Evolutionary conservation across 2,113 vertebrate genomes (phyloP), one percentile per base, ranked within the genome.

Genomic region (Ammodytes marinus): DNA sequence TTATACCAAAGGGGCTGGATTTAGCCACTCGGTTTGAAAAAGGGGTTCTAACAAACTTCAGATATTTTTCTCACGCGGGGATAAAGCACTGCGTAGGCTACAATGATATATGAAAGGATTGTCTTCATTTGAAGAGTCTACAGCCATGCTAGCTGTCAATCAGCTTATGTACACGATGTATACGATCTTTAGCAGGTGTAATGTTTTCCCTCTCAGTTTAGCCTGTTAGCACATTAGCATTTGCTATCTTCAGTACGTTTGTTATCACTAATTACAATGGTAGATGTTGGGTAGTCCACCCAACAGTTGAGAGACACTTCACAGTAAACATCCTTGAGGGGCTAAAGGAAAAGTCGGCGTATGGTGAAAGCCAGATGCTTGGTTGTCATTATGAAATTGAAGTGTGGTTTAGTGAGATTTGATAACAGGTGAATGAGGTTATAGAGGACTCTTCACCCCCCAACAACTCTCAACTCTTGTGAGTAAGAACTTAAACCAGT

Each of bases 1-100:
- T 80, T 86, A 79, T 45, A 71, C 3, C 2, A 74, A 49, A 55
- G 69, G 27, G 68, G 64, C 46, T 74, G 82, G 13, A 77, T 74
- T 82, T 77, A 74, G 46, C 59, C 8, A 59, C 66, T 69, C 50
- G 67, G 39, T 64, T 87, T 78, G 39, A 65, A 19, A 27, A 61
- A 9, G n/a, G 42, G 60, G 43, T 19, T 57, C 27, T 17, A 11
- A 47, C 47, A 67, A 65, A 3, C 4, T 46, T 68, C 5, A 11
- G 5, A 71, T 27, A 35, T 63, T 65, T 27, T 77, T 74, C 71
- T 50, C 7, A 59, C 53, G 69, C 8, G 17, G 35, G 57, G 8
- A 55, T 19, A 11, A 64, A n/a, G 17, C 1, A 17, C 13, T n/a
- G 57, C 43, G 69, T 55, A 65, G 19, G 53, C 40, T 9, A 6